A percentile compares a stretch with the other conserved stretches of the same genome.
phyloP scores from a whole-genome alignment of 2,888 invertebrate genomes.

The Adela reaumurella region DNA sequence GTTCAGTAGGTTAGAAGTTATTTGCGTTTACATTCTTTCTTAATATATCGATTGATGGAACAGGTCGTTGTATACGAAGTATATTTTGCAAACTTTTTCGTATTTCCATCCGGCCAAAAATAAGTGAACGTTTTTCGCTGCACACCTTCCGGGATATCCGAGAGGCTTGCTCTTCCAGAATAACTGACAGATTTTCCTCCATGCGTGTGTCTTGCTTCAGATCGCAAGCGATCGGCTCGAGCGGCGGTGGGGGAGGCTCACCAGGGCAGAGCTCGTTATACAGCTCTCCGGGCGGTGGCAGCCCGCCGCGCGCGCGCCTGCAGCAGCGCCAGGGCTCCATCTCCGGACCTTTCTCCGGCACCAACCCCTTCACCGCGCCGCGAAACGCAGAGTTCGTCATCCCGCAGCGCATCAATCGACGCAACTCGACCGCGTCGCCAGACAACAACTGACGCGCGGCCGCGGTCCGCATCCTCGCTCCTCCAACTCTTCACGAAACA shows the following conservation, averaged over 20 bases:
- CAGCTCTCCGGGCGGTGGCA: not conserved
- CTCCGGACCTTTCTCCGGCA: slow-evolving; percentile 28
- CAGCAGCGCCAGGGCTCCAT: slow-evolving; percentile 27
- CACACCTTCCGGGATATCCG: slow-evolving; percentile 9
- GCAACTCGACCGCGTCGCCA: not conserved
- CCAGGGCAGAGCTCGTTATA: not conserved
- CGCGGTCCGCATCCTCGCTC: too few species aligned
- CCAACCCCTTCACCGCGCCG: slow-evolving; percentile 38
- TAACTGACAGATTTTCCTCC: not conserved
- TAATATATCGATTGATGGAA: too few species aligned
- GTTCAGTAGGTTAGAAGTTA: too few species aligned
- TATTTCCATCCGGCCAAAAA: too few species aligned
- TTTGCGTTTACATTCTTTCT: too few species aligned
- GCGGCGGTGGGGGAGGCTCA: not conserved
- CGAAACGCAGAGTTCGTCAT: slow-evolving; percentile 11
- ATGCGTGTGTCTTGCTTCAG: not conserved
- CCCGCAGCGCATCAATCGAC: not conserved
- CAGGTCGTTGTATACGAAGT: not conserved
- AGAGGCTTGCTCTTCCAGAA: slow-evolving; percentile 6
- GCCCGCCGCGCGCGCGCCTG: slow-evolving; percentile 11
- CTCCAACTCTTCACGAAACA: too few species aligned
- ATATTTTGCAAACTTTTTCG: too few species aligned
- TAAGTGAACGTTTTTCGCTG: slow-evolving; percentile 2
- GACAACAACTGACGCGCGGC: not conserved
- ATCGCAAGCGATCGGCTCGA: not conserved